A percentile compares a stretch with the other conserved stretches of the same genome.
Evolutionary conservation across 2,888 invertebrate species (phyloP).

Genomic region (Nomada hirtipes): DNA sequence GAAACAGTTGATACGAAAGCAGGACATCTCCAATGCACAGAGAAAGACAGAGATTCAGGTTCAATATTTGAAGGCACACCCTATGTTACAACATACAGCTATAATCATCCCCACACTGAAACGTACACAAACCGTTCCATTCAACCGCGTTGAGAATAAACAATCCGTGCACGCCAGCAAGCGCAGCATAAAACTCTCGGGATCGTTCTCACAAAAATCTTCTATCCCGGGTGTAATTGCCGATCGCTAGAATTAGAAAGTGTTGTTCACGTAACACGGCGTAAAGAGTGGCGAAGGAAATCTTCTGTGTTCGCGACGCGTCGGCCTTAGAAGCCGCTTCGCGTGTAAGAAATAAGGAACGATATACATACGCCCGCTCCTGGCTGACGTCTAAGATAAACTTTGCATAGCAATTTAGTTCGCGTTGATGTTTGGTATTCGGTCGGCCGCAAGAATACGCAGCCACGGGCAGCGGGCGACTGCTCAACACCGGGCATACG

Average conservation of each 20-base stretch:
- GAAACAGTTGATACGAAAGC: not conserved
- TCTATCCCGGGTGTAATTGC: not conserved
- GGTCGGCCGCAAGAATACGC: constrained; percentile 1
- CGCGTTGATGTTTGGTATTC: constrained; percentile 39
- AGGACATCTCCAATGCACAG: no score
- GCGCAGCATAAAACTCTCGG: not conserved
- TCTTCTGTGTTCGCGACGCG: constrained; percentile 25
- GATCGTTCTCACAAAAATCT: not conserved
- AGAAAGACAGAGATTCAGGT: no score
- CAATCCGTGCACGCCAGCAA: not conserved
- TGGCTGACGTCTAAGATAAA: constrained; percentile 43
- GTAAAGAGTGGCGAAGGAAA: constrained; percentile 18
- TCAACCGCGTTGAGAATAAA: not conserved
- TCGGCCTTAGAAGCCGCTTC: constrained; percentile 28
- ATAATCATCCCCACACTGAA: no score
- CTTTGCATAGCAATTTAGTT: constrained; percentile 51
- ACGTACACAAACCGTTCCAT: not conserved
- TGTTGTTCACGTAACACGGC: constrained; percentile 17
- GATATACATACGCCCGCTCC: constrained; percentile 40
- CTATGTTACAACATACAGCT: no score
- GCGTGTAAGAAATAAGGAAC: constrained; percentile 40
- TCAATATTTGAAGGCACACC: no score
- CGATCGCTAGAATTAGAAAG: constrained; percentile 8
- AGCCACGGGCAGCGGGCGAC: not conserved
- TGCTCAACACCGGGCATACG: not conserved